These are phyloP conservation scores for Zaprionus vittiger DNA, from an alignment of 1,140 invertebrate genomes.

Conservation along the genomic window DNA sequence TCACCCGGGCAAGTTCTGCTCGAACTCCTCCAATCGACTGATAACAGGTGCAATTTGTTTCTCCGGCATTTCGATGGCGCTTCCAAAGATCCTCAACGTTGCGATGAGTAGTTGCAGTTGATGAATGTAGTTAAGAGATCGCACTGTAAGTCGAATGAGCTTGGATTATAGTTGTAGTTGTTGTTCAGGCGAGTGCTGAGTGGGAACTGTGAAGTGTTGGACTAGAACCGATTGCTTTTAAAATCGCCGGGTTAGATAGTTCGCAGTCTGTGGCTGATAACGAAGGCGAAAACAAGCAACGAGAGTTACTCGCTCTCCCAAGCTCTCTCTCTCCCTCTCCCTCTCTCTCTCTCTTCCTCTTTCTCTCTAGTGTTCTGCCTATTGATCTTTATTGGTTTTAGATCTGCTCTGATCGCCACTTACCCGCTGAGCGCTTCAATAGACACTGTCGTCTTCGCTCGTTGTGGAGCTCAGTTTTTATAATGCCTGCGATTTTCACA, in stretches of 20 bases:
- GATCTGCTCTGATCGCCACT: slow-evolving; percentile 4
- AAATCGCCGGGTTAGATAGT: slow-evolving; percentile 39
- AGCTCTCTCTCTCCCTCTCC: background rate
- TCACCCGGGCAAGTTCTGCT: slow-evolving; percentile 71
- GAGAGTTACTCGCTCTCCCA: too few relatives aligned
- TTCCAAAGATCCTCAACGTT: slow-evolving; percentile 21
- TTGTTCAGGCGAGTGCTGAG: slow-evolving; percentile 16
- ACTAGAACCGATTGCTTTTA: slow-evolving; percentile 26
- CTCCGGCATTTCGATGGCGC: slow-evolving; percentile 65
- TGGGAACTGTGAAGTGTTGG: slow-evolving; percentile 21
- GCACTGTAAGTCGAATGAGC: slow-evolving; percentile 38
- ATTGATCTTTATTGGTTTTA: slow-evolving; percentile 5
- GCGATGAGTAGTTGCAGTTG: slow-evolving; percentile 9
- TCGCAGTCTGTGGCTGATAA: slow-evolving; percentile 34
- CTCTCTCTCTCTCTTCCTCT: background rate
- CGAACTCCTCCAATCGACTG: slow-evolving; percentile 65
- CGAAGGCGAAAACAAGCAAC: background rate
- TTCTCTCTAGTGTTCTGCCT: background rate
- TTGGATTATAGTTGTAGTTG: slow-evolving; percentile 15
- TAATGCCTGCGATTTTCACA: slow-evolving; percentile 30
- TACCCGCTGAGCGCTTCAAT: background rate
- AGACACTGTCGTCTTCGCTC: slow-evolving; percentile 1
- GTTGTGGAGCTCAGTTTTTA: slow-evolving; percentile 28
- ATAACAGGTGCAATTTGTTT: slow-evolving; percentile 68
- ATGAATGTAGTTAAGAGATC: background rate